Percentiles rank a stretch among this genome's conserved stretches.
Evolutionary conservation across 2,113 vertebrate species (phyloP).

Genomic region (Pseudorhombus dupliciocellatus): DNA sequence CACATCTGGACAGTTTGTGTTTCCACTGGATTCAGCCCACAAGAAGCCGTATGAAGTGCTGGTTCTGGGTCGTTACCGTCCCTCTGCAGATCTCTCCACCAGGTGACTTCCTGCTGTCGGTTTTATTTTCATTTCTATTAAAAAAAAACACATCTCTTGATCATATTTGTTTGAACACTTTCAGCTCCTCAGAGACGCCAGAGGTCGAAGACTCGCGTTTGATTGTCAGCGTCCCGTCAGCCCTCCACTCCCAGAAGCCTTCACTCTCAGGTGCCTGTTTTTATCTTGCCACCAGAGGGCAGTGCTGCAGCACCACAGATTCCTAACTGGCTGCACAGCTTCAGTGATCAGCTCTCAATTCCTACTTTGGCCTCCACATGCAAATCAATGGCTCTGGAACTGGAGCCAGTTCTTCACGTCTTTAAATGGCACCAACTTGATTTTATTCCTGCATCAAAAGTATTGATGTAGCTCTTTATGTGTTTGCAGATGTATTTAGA

Average conservation of each 20-base stretch:
- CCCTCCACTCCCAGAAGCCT: slow-evolving; percentile 95
- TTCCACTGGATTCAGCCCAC: slow-evolving; percentile 93
- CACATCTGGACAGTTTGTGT: slow-evolving; percentile 88
- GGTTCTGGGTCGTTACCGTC: slow-evolving; percentile 84
- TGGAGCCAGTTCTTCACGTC: background rate
- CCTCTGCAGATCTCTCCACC: slow-evolving; percentile 26
- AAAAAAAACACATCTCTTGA: background rate
- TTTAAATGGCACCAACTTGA: background rate
- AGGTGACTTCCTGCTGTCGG: slow-evolving; percentile 45
- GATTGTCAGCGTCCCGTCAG: slow-evolving; percentile 91
- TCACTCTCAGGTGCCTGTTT: slow-evolving; percentile 85
- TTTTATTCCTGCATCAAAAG: background rate
- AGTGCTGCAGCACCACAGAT: slow-evolving; percentile 67
- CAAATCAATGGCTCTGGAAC: background rate
- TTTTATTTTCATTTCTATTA: background rate
- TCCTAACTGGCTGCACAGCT: background rate
- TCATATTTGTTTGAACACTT: slow-evolving; percentile 8
- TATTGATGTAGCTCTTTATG: background rate
- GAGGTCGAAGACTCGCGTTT: slow-evolving; percentile 83
- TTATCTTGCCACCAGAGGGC: slow-evolving; percentile 81
- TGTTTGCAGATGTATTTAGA: background rate
- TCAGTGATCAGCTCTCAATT: slow-evolving; percentile 5
- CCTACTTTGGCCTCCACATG: background rate
- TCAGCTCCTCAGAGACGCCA: slow-evolving; percentile 71
- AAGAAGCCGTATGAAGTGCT: slow-evolving; percentile 96